Evolutionary conservation across 2,888 invertebrate genomes (phyloP), one percentile per base, ranked within the genome.

Genomic region (Cyaniris semiargus): DNA sequence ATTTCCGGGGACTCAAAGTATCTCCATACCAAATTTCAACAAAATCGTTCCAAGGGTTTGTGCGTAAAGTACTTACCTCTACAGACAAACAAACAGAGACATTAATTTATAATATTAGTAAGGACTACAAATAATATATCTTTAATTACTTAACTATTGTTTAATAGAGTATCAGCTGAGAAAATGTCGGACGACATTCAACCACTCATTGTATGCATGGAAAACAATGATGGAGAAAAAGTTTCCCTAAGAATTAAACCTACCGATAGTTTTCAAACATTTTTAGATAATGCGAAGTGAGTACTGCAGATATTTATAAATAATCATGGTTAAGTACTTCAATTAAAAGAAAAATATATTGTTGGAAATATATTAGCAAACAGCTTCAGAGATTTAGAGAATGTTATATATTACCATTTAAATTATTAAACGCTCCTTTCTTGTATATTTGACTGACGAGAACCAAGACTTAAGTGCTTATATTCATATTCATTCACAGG

Each of bases 281-380:
- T 94, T 79, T 83, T 92, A 1, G 86, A 87, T n/a, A 94, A 91
- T 79, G 91, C 94, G 78, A 93, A 89, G 94, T 93, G 81, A 85
- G 86, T 84, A 15, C 18, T 71, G 13, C 21, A 76, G 23, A 2
- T 48, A 75, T 76, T 48, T 70, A 75, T 34, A n/a, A n/a, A n/a
- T n/a, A 80, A 60, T 5, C 18, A 44, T 44, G 10, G 44, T 44
- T 13, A 44, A 44, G 44, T 44, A 44, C 44, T 44, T 44, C 10
- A 44, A 44, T 44, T 44, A 3, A 44, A 44, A 44, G 44, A 44
- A 44, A 44, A 44, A 44, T 13, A 44, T 13, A 10, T 10, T 0
- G 7, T 2, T 10, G 38, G 38, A 38, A 38, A 38, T 8, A 38
- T 8, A 38, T 38, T 38, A 38, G 38, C 38, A 38, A 38, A 44